Base-by-base conservation (phyloP, 2,888 invertebrate species). In the Hemicrepidius hirtus region DNA sequence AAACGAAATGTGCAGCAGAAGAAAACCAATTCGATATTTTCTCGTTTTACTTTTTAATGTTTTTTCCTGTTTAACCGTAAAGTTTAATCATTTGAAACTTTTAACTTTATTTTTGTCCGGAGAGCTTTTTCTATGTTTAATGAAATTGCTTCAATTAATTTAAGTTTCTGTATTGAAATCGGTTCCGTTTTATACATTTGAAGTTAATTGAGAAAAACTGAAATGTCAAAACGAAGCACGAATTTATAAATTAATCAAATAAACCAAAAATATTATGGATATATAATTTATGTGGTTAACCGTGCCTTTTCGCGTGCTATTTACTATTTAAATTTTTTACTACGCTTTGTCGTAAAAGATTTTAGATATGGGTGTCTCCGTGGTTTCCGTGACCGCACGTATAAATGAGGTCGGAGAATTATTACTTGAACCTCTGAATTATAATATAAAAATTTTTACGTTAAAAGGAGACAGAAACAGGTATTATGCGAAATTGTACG, bases 371-470 rank as follows among this genome's bases (percentile, higher is more conserved):
- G 35, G 55, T 55, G 62, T 63, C 63, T 69, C 59, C 57, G 64
- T 49, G 57, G 57, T 59, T 59, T 70, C 49, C 64, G 64, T 64
- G 64, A 64, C 64, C 70, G 28, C 57, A 65, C 69, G 57, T 71
- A 66, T 71, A 71, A 32, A 71, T 71, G 60, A 66, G 60, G 66
- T 71, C 62, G 66, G 53, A 66, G 66, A 71, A 67, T 69, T 71
- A 70, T 65, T 66, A 66, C 66, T 53, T 32, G 41, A 66, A 53
- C 21, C 53, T 46, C 46, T 44, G 71, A 66, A 71, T 71, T 67
- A 71, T 71, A 67, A 71, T 66, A 66, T 66, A 67, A 66, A 65
- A 71, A 66, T 60, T 66, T 62, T 67, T 55, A 32, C 35, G 20
- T 37, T 49, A 62, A 60, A 41, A 20, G n/a, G 44, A 60, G 55